These are phyloP conservation scores for Rhinophrynus dorsalis DNA, from an alignment of 2,797 vertebrate species.

Conservation along the genomic window DNA sequence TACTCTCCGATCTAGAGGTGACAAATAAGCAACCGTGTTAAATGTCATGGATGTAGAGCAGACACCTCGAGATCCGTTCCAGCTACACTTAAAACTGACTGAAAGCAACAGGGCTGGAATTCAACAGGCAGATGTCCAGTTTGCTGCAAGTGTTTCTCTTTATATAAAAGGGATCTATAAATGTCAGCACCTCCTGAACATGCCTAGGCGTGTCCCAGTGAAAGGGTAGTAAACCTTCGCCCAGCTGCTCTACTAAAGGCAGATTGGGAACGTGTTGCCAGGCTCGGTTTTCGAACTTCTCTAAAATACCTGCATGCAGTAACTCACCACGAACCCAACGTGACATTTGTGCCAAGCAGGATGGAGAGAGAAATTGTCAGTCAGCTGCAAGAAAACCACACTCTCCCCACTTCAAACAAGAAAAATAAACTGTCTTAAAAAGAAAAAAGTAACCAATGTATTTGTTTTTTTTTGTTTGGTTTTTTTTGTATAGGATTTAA, in stretches of 20 bases:
- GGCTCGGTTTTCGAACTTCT: background rate
- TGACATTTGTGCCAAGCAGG: constrained; percentile 30
- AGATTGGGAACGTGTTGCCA: background rate
- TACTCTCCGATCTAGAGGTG: background rate
- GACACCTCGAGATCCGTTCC: constrained; percentile 2
- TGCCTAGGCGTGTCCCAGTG: background rate
- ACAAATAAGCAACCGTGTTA: background rate
- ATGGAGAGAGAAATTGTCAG: constrained; percentile 29
- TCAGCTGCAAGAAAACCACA: constrained; percentile 45
- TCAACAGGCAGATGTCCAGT: background rate
- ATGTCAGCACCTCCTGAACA: background rate
- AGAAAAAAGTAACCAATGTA: constrained; percentile 7
- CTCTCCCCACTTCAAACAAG: constrained; percentile 36
- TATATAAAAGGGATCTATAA: constrained; percentile 13
- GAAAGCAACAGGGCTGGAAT: constrained; percentile 19
- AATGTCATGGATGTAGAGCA: background rate
- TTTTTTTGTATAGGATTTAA: too few species aligned
- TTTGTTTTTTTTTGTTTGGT: constrained; percentile 13
- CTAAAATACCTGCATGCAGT: constrained; percentile 11
- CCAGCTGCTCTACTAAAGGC: background rate
- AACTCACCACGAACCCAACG: constrained; percentile 5
- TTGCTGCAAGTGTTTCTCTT: background rate
- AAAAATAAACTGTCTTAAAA: constrained; percentile 3
- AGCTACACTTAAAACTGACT: background rate
- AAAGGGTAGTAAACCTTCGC: background rate